Evolutionary conservation across 2,113 vertebrate genomes (phyloP), one percentile per base, ranked within the genome.

Genomic region (Pavo muticus): DNA sequence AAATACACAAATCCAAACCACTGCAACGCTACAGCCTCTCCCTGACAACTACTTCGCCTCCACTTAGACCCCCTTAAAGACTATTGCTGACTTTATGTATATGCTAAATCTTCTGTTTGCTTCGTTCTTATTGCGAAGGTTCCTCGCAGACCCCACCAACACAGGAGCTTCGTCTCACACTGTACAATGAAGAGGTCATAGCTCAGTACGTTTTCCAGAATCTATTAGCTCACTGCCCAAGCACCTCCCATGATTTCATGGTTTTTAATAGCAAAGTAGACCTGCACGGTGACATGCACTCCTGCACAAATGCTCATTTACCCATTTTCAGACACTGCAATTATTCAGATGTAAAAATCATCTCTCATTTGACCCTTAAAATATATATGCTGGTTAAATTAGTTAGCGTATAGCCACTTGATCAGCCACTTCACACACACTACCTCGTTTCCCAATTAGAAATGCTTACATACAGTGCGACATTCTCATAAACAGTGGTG

Each of bases 401-500:
- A 87, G 96, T 96, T 76, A 96, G 73, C 86, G 83, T 78, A 54
- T 37, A 92, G 79, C 71, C 45, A 79, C 93, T 95, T 90, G 56
- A 78, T 92, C 88, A 97, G 90, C 72, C 87, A 97, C 71, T 81
- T 88, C 95, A 96, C 93, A 97, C 88, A 93, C 74, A 7, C 94
- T 95, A 64, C 50, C 87, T 95, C 84, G 76, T 77, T 95, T 92
- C 72, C 95, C 87, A 63, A 50, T 96, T 96, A 96, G 74, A 87
- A 94, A 83, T 39, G 79, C 93, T 97, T 85, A 97, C 98, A 97
- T 97, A 97, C 98, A 98, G 97, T 98, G 97, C 94, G 86, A 98
- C 97, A 98, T 97, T 98, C 97, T 98, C 98, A 97, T 93, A 70
- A 97, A 96, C 97, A 98, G 97, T 97, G 96, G 97, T 98, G 96